These are phyloP conservation scores for Macrophya alboannulata DNA, from an alignment of 2,888 invertebrate species.

Conservation along the genomic window DNA sequence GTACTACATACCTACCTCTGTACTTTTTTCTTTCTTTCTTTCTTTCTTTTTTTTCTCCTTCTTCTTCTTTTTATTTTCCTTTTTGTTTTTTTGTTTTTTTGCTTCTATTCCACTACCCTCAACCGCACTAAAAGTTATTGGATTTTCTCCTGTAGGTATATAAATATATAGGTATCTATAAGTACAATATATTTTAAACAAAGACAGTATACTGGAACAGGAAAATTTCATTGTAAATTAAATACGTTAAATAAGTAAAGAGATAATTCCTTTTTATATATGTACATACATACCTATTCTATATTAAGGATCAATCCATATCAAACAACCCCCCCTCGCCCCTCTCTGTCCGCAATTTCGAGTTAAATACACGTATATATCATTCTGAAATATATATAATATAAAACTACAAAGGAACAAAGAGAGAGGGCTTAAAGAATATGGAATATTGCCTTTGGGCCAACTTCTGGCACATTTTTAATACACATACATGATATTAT, in stretches of 20 bases:
- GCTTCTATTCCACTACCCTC: neutral
- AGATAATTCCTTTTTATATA: neutral
- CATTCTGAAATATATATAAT: neutral
- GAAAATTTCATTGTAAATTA: neutral
- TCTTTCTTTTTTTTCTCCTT: neutral
- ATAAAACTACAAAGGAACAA: neutral
- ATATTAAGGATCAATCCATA: neutral
- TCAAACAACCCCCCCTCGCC: neutral
- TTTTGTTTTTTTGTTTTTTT: neutral
- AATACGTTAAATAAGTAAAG: neutral
- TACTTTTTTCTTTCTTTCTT: neutral
- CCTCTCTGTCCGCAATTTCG: neutral
- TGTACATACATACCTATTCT: too few species aligned
- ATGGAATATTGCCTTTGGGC: constrained; percentile 2
- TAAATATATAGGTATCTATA: neutral
- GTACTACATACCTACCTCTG: too few species aligned
- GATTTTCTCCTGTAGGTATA: neutral
- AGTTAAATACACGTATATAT: neutral
- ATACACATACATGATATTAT: neutral
- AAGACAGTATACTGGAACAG: neutral
- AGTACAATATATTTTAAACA: neutral
- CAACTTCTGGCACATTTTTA: neutral
- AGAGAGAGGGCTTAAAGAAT: neutral
- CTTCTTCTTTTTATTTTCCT: neutral
- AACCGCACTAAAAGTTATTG: neutral